Conservation (phyloP, 1,140 invertebrate species). For the silkworm (Bombyx mori) region ASM3026992v2 NC_085133.1:9734501-9735000, state of each 20-base stretch:
- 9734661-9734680: slow-evolving; percentile 25
- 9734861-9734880: slow-evolving; percentile 32
- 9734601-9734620: slow-evolving; percentile 28
- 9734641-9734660: slow-evolving; percentile 29
- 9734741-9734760: slow-evolving; percentile 26
- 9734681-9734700: slow-evolving; percentile 20
- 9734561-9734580: slow-evolving; percentile 25
- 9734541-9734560: slow-evolving; percentile 22
- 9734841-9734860: slow-evolving; percentile 37
- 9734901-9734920: slow-evolving; percentile 38
- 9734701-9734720: slow-evolving; percentile 27
- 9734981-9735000: slow-evolving; percentile 21
- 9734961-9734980: slow-evolving; percentile 22
- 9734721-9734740: slow-evolving; percentile 15
- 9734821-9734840: slow-evolving; percentile 37
- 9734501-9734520: slow-evolving; percentile 30
- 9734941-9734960: slow-evolving; percentile 32
- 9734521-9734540: slow-evolving; percentile 27
- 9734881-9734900: slow-evolving; percentile 31
- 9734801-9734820: slow-evolving; percentile 27
- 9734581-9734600: slow-evolving; percentile 32
- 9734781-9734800: slow-evolving; percentile 35
- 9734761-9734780: slow-evolving; percentile 25
- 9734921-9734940: slow-evolving; percentile 22
- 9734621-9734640: slow-evolving; percentile 33